Evolutionary conservation across 2,113 vertebrate species (phyloP).

Genomic region (Podiceps cristatus): DNA sequence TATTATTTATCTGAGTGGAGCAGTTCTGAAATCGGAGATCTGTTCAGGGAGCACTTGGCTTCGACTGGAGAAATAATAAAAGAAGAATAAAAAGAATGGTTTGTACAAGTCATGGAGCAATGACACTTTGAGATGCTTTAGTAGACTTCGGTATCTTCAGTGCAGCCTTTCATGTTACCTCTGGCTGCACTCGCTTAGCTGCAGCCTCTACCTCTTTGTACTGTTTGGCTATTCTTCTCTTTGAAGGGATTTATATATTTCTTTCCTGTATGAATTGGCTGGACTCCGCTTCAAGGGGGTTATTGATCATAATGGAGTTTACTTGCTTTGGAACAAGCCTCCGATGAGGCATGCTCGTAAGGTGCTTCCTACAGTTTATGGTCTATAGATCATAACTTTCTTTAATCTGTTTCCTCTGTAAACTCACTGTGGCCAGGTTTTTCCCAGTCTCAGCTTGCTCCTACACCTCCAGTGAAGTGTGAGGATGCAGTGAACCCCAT

Average conservation of each 20-base stretch:
- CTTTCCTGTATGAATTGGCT: not conserved
- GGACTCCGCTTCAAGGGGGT: not conserved
- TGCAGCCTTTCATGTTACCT: not conserved
- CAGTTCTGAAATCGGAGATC: not conserved
- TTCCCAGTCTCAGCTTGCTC: not conserved
- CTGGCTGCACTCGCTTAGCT: not conserved
- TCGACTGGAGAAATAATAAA: not conserved
- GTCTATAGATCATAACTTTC: not conserved
- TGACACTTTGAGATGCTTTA: not conserved
- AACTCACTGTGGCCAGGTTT: slow-evolving; percentile 9
- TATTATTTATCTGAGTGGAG: not conserved
- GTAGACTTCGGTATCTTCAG: not conserved
- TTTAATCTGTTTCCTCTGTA: slow-evolving; percentile 15
- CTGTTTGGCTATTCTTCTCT: not conserved
- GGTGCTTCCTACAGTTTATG: not conserved
- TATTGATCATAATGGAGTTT: not conserved
- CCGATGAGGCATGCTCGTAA: rapidly evolving
- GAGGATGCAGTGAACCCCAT: not conserved
- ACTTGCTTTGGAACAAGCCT: slow-evolving; percentile 25
- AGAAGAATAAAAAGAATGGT: not conserved
- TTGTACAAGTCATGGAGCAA: not conserved
- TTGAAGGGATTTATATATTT: not conserved
- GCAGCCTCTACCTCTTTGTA: not conserved
- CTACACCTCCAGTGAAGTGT: not conserved
- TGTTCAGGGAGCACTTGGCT: not conserved